Base-by-base conservation (phyloP, 2,113 vertebrate genomes). In the Jacana jacana region DNA sequence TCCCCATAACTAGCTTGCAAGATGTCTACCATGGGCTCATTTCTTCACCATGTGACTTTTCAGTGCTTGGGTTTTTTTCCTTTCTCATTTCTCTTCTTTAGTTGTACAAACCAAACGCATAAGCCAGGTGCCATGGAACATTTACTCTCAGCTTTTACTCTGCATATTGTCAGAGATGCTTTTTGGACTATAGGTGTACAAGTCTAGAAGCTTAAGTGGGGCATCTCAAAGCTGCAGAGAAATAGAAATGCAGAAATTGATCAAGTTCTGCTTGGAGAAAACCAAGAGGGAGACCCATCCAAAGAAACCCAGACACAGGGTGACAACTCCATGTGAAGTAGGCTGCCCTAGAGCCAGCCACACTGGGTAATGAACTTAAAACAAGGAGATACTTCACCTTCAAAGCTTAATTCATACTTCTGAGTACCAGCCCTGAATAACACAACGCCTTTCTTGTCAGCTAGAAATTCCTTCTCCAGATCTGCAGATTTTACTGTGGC, bases 341-440 rank as follows among this genome's bases (percentile, higher is more conserved):
- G 46, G 35, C 37, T 57, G 81, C 14, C 24, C 76, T 65, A 40
- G 12, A 91, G 52, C 8, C 52, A 72, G 17, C 13, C 63, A n/a
- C 24, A 8, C 35, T 25, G 6, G 14, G 7, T 65, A 68, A 77
- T 16, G 14, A 81, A 69, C 14, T 52, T 58, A 71, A 88, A 83
- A 75, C 25, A 92, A 84, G 37, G 60, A 72, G 33, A 73, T 77
- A 92, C 37, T 49, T 96, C 96, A 99, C 99, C 98, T 98, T 88
- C 69, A 77, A 99, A 99, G 89, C 96, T 95, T 89, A 99, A 57
- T 20, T 78, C 54, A 60, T 98, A 99, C 11, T 72, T 28, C 71
- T 98, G 97, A 66, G 96, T 96, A 28, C 98, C 99, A 61, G 98
- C 98, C 6, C n/a, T 80, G 54, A 99, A 97, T 1, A 60, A 24